Evolutionary conservation across 2,113 vertebrate species (phyloP), one percentile per base, ranked within the genome.

Genomic region (Theristicus caerulescens): DNA sequence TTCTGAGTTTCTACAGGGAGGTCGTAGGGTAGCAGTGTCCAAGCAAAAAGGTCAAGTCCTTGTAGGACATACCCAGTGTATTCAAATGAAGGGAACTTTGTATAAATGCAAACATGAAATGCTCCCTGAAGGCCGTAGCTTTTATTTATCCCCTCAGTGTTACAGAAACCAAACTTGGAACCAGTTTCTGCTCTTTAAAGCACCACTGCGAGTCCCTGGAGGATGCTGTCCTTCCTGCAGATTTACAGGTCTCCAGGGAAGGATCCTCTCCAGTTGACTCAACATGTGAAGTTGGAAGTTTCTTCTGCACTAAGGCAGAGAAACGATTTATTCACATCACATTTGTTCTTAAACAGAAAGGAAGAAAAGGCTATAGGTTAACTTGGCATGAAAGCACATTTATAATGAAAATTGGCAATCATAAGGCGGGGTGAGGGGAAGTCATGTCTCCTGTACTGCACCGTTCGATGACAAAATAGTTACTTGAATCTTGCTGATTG

Each of bases 391-490:
- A 3, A 3, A 27, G 14, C 34, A 14, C 22, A 7, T 72, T 19
- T 38, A 4, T 47, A 36, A 22, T 17, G 36, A 52, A 47, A 26
- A 34, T 5, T 49, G 51, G 7, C 21, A 36, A 0, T 46, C 2
- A 0, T 11, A 12, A 5, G 13, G 11, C 11, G 27, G 25, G 16
- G 9, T 38, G 58, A 16, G 11, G 34, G 7, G 8, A 34, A 36
- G 29, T 51, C 38, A 1, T 7, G 4, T 82, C 70, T 65, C 44
- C n/a, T 70, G 44, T 13, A 0, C 51, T 21, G 55, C 13, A 8
- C 8, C 1, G 1, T 11, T 3, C 24, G 66, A 6, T 0, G 16
- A 34, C 16, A 16, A 1, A 78, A 4, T 2, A 42, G 12, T 51
- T 40, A 26, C 52, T 29, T 79, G 59, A 6, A 2, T 38, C 38